Evolutionary conservation across 2,797 vertebrate genomes (phyloP).

Genomic region (Sarcophilus harrisii): DNA sequence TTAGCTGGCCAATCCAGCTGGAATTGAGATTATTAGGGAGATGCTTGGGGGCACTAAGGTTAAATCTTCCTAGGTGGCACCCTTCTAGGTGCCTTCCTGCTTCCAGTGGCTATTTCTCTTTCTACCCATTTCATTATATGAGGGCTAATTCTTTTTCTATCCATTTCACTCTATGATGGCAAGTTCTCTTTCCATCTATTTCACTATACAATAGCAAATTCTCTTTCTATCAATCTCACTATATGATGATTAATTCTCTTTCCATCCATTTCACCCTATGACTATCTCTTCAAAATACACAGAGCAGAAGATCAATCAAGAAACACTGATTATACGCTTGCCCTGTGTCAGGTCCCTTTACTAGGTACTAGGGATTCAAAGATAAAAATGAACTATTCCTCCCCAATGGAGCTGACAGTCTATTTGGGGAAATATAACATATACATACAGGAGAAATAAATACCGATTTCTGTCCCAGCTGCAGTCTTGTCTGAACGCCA

Average conservation of each 20-base stretch:
- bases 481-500: constrained; percentile 22
- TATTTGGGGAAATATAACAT: background rate
- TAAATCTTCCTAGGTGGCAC: too few relatives aligned
- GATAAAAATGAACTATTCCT: background rate
- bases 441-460: background rate
- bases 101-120: background rate
- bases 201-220: background rate
- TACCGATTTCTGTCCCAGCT: background rate
- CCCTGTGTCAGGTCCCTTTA: background rate
- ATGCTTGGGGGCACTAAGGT: background rate
- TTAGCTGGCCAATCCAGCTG: background rate
- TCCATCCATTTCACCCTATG: background rate
- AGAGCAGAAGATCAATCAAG: background rate
- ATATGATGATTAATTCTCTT: background rate
- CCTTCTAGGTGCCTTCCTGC: background rate
- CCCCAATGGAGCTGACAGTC: background rate
- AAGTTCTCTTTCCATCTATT: background rate
- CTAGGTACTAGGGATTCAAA: background rate
- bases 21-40: background rate
- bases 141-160: too few relatives aligned
- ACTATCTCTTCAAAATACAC: background rate
- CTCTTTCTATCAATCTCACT: too few relatives aligned
- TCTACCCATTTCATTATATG: background rate
- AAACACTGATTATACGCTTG: background rate
- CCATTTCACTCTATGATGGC: too few relatives aligned